These are phyloP conservation scores for Caenorhabditis doughertyi DNA, from an alignment of 2,888 invertebrate genomes.

Conservation along the genomic window DNA sequence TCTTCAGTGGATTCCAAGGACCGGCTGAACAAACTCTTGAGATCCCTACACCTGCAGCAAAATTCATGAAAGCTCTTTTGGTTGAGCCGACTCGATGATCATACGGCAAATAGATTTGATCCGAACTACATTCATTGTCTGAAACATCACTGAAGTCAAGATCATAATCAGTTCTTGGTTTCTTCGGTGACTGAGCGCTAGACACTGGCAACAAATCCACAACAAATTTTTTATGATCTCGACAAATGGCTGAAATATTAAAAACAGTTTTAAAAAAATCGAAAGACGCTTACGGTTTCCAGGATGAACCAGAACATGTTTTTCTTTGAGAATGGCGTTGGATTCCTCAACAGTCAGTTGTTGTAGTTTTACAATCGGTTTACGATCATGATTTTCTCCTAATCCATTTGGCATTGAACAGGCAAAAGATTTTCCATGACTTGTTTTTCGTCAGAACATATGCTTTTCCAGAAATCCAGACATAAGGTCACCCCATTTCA, in stretches of 20 bases:
- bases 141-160: too few relatives aligned
- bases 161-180: too few relatives aligned
- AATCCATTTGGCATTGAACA: slow-evolving; percentile 3
- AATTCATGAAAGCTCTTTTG: background rate
- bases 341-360: background rate
- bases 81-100: too few relatives aligned
- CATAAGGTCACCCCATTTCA: too few relatives aligned
- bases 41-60: background rate
- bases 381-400: background rate
- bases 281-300: slow-evolving; percentile 8
- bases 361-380: background rate
- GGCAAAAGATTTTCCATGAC: background rate
- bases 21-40: background rate
- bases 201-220: too few relatives aligned
- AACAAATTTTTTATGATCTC: background rate
- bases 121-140: too few relatives aligned
- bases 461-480: background rate
- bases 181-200: too few relatives aligned
- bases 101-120: too few relatives aligned
- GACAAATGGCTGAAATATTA: background rate
- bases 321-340: background rate
- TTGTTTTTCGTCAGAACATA: background rate
- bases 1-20: background rate
- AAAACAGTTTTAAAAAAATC: background rate
- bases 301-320: background rate